Evolutionary conservation across 2,113 vertebrate species (phyloP).

Genomic region (Xiphorhynchus elegans): DNA sequence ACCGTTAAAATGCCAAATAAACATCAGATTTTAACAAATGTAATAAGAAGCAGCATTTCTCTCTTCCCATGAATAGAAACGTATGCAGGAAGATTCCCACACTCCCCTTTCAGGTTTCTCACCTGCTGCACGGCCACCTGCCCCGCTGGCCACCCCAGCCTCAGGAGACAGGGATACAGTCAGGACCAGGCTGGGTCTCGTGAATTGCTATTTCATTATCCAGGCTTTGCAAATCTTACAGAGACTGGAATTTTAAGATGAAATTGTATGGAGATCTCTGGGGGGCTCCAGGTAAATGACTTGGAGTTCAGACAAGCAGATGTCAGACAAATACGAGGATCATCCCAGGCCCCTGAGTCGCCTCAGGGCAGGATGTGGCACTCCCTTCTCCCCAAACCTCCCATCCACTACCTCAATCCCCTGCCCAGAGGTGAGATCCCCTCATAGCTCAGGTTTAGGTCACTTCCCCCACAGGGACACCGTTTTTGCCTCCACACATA

Average conservation of each 20-base stretch:
- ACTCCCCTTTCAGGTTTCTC: background rate
- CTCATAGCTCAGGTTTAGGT: fast-evolving
- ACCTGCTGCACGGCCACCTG: background rate
- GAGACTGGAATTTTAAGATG: background rate
- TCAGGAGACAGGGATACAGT: background rate
- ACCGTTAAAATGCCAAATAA: slow-evolving; percentile 35
- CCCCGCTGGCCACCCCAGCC: background rate
- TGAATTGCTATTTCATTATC: fast-evolving
- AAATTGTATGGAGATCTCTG: background rate
- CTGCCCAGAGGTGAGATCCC: background rate
- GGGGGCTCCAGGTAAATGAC: fast-evolving
- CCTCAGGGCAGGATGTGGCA: fast-evolving
- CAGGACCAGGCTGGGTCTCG: fast-evolving
- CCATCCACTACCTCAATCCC: fast-evolving
- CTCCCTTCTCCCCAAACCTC: background rate
- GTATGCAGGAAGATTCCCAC: background rate
- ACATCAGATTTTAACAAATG: background rate
- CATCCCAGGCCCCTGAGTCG: background rate
- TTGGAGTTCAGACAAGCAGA: fast-evolving
- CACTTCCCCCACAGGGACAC: fast-evolving
- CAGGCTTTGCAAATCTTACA: background rate
- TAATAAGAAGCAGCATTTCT: background rate
- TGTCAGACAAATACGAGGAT: fast-evolving
- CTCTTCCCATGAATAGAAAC: background rate
- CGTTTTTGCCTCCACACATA: background rate